Evolutionary conservation across 2,113 vertebrate genomes (phyloP).

Genomic region (Oreotrochilus melanogaster): DNA sequence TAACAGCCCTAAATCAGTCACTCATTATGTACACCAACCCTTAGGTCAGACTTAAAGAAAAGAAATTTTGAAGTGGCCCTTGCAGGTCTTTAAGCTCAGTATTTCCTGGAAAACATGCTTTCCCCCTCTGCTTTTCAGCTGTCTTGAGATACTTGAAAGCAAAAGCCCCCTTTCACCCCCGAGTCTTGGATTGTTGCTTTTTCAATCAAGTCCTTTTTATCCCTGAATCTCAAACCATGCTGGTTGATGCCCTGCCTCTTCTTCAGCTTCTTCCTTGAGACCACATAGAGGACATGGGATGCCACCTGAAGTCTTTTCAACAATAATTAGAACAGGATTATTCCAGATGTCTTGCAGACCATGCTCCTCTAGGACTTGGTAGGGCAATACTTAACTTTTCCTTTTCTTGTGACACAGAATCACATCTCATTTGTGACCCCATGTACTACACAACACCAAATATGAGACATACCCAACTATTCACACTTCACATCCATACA

Average conservation of each 20-base stretch:
- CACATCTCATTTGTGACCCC: neutral
- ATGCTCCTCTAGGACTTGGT: neutral
- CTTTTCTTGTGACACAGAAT: neutral
- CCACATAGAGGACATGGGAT: neutral
- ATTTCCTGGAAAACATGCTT: neutral
- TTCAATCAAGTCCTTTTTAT: neutral
- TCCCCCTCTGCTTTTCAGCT: neutral
- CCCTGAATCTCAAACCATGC: neutral
- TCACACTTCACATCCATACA: neutral
- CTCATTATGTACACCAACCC: neutral
- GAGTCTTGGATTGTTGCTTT: neutral
- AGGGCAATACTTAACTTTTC: neutral
- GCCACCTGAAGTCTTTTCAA: neutral
- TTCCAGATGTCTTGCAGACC: neutral
- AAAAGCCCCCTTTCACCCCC: neutral
- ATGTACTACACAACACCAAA: rapidly evolving
- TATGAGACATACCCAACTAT: neutral
- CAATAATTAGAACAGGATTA: neutral
- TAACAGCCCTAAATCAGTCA: neutral
- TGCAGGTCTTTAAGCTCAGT: neutral
- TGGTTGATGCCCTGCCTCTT: neutral
- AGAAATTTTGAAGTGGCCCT: neutral
- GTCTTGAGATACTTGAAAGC: neutral
- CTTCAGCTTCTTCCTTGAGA: neutral
- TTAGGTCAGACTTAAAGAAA: neutral